Evolutionary conservation across 2,113 vertebrate genomes (phyloP), one percentile per base, ranked within the genome.

Genomic region (Coptodon bakossiorum): DNA sequence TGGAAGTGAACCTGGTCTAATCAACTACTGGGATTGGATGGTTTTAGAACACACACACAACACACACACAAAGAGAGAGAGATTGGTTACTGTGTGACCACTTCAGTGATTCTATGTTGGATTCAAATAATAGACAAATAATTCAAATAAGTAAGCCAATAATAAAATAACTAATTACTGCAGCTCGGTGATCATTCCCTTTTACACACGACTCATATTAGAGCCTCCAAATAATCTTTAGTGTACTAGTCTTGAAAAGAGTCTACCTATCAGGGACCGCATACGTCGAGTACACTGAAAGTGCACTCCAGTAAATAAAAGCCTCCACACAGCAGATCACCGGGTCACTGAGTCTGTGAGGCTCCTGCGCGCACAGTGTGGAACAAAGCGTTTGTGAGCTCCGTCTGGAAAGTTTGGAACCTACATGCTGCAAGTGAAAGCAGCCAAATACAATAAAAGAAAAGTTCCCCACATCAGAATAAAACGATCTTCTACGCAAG

Each of bases 341-440:
- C 61, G 31, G 31, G 61, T 2, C 61, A 11, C 27, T 2, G 61
- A 36, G 31, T 5, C 17, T 36, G 59, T 2, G 31, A 36, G 61
- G 31, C 31, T 36, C 31, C 61, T 12, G 61, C 24, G 43, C 16
- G 16, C 68, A 4, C 38, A 8, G 38, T 73, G 66, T 3, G 38
- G 40, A 76, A 76, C 43, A 7, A 50, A 76, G 43, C 43, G 9
- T 50, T 7, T 12, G 71, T 29, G 22, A 17, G 52, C 38, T 40
- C n/a, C 3, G 56, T 27, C 29, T 61, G 56, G 12, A 45, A 88
- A 84, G 57, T 88, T 68, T 36, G 5, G 63, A 43, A 13, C 40
- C n/a, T 66, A n/a, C 19, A 43, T 16, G 9, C 14, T 78, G 43
- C 16, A 17, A 36, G 31, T n/a, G 6, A 40, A 27, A 80, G 78